A percentile compares a stretch with the other conserved stretches of the same genome.
These are phyloP conservation scores for Sebastes cheni DNA, from an alignment of 2,797 vertebrate genomes.

Conservation along the genomic window DNA sequence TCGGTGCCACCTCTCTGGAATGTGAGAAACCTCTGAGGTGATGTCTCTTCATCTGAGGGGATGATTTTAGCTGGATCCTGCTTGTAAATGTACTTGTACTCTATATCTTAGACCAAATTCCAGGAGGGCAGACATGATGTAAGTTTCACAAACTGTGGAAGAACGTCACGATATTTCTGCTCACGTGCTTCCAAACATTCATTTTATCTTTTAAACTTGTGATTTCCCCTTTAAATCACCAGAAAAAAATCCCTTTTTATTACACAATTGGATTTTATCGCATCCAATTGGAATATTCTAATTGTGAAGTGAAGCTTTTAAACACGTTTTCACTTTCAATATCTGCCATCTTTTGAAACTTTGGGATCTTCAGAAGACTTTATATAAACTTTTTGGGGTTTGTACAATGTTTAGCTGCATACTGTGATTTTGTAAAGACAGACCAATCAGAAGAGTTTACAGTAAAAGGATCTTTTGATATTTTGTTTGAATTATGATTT, in stretches of 20 bases:
- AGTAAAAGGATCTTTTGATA: not conserved
- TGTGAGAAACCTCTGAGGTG: conserved; percentile 32
- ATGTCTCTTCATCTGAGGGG: not conserved
- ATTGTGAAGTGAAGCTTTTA: not conserved
- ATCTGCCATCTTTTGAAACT: not conserved
- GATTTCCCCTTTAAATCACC: not conserved
- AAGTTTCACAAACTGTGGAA: not conserved
- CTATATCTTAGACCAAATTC: not conserved
- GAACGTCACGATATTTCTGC: not conserved
- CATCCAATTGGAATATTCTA: not conserved
- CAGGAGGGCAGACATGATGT: not conserved
- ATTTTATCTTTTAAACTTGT: not conserved
- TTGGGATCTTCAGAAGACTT: not conserved
- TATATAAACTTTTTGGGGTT: not conserved
- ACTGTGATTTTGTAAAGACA: not conserved
- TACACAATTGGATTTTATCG: not conserved
- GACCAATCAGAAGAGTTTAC: too few species aligned
- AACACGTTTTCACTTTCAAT: not conserved
- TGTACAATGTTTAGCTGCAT: not conserved
- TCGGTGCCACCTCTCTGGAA: conserved; percentile 41
- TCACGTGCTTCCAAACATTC: not conserved
- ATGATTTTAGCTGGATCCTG: not conserved
- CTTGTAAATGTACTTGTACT: not conserved
- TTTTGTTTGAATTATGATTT: not conserved
- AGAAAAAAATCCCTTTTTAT: not conserved